Evolutionary conservation across 1,140 invertebrate genomes (phyloP).

Genomic region (Contarinia nasturtii): DNA sequence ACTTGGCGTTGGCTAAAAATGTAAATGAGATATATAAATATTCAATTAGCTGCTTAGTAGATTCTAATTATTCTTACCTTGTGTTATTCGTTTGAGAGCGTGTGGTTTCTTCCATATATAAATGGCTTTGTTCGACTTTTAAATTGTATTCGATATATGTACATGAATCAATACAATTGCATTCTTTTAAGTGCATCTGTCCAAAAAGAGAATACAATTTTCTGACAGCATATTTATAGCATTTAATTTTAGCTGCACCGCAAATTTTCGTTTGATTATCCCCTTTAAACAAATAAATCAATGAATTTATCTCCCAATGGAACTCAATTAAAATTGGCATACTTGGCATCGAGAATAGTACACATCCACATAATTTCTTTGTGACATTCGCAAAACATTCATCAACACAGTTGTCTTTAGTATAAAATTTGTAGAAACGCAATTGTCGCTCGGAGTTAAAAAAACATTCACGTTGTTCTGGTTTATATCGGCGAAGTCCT

Average conservation of each 20-base stretch:
- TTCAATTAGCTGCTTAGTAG: too few relatives aligned
- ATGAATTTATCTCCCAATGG: neutral
- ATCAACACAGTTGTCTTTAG: slow-evolving; percentile 37
- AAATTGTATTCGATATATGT: too few relatives aligned
- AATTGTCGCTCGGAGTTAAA: neutral
- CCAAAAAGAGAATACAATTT: too few relatives aligned
- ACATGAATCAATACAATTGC: too few relatives aligned
- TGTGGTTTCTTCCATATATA: too few relatives aligned
- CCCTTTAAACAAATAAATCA: slow-evolving; percentile 16
- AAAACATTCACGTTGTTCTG: slow-evolving; percentile 13
- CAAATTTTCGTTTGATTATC: slow-evolving; percentile 11
- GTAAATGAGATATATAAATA: slow-evolving; percentile 9
- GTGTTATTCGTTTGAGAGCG: too few relatives aligned
- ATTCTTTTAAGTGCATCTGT: too few relatives aligned
- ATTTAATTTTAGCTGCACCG: too few relatives aligned
- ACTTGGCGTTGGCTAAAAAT: slow-evolving; percentile 20
- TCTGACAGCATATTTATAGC: too few relatives aligned
- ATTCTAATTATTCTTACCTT: too few relatives aligned
- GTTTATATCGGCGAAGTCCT: slow-evolving; percentile 24
- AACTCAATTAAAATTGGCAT: slow-evolving; percentile 3
- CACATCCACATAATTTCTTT: slow-evolving; percentile 30
- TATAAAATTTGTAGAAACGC: slow-evolving; percentile 26
- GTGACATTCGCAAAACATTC: slow-evolving; percentile 46
- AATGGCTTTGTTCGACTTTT: too few relatives aligned
- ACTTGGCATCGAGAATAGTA: slow-evolving; percentile 45